Conservation (phyloP, 2,113 vertebrate species). For the Sylvia atricapilla region DNA sequence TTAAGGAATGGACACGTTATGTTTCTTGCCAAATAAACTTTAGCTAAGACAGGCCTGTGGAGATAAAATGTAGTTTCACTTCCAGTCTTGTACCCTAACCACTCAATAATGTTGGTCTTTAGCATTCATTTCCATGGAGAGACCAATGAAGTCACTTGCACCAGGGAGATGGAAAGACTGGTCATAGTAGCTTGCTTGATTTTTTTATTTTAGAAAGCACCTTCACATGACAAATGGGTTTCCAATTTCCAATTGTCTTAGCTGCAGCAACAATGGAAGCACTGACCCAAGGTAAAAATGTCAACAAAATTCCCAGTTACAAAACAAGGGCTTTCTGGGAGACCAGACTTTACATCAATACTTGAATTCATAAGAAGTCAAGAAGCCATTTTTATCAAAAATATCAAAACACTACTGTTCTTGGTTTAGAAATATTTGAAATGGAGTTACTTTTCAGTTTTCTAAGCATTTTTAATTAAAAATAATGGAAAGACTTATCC, state of each 20-base stretch:
- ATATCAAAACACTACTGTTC: not conserved
- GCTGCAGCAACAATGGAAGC: not conserved
- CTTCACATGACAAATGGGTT: conserved; percentile 20
- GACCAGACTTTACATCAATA: not conserved
- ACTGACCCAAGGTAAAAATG: not conserved
- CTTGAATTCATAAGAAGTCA: not conserved
- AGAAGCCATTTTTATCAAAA: not conserved
- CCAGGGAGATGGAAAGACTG: not conserved
- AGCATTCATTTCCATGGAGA: not conserved
- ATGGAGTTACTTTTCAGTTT: not conserved
- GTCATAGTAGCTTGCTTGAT: not conserved
- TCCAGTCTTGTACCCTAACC: not conserved
- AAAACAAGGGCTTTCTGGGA: not conserved
- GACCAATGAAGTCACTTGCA: not conserved
- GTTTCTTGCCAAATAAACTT: not conserved
- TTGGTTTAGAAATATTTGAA: not conserved
- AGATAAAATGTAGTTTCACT: not conserved
- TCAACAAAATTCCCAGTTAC: not conserved
- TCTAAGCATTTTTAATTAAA: not conserved
- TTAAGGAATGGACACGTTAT: not conserved
- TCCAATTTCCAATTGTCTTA: conserved; percentile 31
- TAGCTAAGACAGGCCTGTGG: not conserved
- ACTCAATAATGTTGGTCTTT: not conserved
- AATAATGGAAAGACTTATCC: not conserved
- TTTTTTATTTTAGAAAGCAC: conserved; percentile 13